Evolutionary conservation across 1,140 invertebrate species (phyloP), one percentile per base, ranked within the genome.

Genomic region (Temnothorax nylanderi): DNA sequence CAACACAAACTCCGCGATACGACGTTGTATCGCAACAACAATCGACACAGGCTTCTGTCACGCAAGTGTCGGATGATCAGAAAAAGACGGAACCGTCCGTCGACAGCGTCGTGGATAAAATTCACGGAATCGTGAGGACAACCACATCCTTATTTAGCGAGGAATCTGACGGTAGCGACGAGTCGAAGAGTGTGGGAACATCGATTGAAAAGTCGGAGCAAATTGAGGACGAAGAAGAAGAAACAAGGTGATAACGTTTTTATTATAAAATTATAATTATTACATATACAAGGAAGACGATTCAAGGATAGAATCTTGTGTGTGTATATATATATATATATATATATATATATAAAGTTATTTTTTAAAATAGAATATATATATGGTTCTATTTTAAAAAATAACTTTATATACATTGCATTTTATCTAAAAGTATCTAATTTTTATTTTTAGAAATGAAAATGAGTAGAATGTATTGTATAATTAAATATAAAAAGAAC

Each of bases 81-180:
- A 81, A 90, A 3, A 91, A 87, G 26, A 91, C 82, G 2, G 65
- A 90, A 62, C 88, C 92, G 0, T 92, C 89, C 0, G 69, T 94
- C n/a, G 93, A 94, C 3, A 94, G 92, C 21, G 80, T 94, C n/a
- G 91, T 94, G 10, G 64, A 89, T 49, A 88, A 91, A 75, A 92
- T 95, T 84, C 92, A 94, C 54, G 87, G 85, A 16, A 84, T 94
- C 3, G 71, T 94, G 7, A 92, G 91, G 49, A 89, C 93, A 0
- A 90, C 82, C 1, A 26, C 72, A 3, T 92, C 89, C 0, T 34
- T 49, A n/a, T 88, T 92, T 4, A 91, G 87, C 10, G 90, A 90
- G 32, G 90, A 91, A 34, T 37, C 26, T 2, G 86, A 74, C 10
- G 3, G 7, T 10, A 41, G 13, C 1, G 37, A 32, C 10, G 62